These are phyloP conservation scores for Galeopterus variegatus DNA, from an alignment of 2,113 vertebrate genomes.

Conservation along the genomic window DNA sequence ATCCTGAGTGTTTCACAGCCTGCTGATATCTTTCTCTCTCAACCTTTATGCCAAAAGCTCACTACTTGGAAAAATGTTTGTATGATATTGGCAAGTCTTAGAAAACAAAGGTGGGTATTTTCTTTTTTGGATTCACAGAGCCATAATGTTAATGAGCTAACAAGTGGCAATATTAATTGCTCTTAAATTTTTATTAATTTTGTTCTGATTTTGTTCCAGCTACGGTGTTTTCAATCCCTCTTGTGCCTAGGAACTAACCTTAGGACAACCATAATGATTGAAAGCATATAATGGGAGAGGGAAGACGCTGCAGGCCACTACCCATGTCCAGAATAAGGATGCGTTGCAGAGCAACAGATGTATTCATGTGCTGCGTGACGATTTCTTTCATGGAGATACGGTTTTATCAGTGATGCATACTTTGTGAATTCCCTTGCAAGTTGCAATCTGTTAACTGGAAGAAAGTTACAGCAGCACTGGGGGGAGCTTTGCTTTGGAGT, in stretches of 20 bases:
- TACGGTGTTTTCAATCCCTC: background rate
- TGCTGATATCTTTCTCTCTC: constrained; percentile 1
- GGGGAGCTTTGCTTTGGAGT: background rate
- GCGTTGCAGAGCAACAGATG: background rate
- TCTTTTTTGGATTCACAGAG: background rate
- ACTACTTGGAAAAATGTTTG: background rate
- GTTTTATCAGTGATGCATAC: background rate
- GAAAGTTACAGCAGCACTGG: background rate
- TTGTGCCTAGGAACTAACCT: background rate
- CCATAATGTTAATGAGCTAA: constrained; percentile 18
- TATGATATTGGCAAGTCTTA: constrained; percentile 2
- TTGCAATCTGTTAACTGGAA: background rate
- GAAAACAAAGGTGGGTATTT: background rate
- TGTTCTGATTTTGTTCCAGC: background rate
- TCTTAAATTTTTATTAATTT: constrained; percentile 22
- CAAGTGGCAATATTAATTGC: background rate
- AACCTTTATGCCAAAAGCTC: background rate
- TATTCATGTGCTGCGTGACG: background rate
- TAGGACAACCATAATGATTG: background rate
- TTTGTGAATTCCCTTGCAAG: background rate
- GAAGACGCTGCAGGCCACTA: rapidly evolving
- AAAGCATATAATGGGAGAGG: rapidly evolving
- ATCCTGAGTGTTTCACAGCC: background rate
- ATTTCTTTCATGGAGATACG: background rate
- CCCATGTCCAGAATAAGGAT: background rate